Evolutionary conservation across 2,888 invertebrate species (phyloP), one percentile per base, ranked within the genome.

Genomic region (Dicranocentrus wangi): DNA sequence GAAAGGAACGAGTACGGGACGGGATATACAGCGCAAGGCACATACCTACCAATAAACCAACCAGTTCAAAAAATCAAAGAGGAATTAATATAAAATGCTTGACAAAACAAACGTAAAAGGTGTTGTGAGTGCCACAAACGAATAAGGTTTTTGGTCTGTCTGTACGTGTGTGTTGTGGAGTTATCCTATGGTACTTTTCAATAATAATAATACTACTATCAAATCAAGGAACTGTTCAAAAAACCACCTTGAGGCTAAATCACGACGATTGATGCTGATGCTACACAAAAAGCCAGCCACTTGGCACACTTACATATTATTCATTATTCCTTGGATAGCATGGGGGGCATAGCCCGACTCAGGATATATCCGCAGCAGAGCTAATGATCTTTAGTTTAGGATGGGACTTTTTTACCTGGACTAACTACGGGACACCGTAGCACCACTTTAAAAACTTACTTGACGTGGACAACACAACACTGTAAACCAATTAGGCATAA

Each of bases 161-260:
- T 5, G n/a, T 55, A 55, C 23, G 15, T 8, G 7, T 39, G 13
- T 39, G n/a, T n/a, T n/a, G n/a, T n/a, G n/a, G n/a, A n/a, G n/a
- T n/a, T n/a, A n/a, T n/a, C n/a, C n/a, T n/a, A n/a, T n/a, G n/a
- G n/a, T n/a, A n/a, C n/a, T n/a, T n/a, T n/a, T n/a, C n/a, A n/a
- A n/a, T n/a, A n/a, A 58, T 58, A 66, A 47, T n/a, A n/a, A n/a
- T 47, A n/a, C 47, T 8, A 39, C 5, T 39, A 39, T 39, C 39
- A 39, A 65, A n/a, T n/a, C 63, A 75, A 66, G 60, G 39, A 1
- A 66, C 58, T 43, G 42, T 66, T 75, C 28, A 68, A 77, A 65
- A 71, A 63, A 63, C 78, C 78, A 78, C 78, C 78, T 78, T 70
- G 55, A 70, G 78, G 78, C 78, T 78, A 78, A 70, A 78, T 78